Percentiles rank a stretch among this genome's conserved stretches.
Conservation (phyloP, 1,140 invertebrate species). For the Drosophila equinoxialis region DNA sequence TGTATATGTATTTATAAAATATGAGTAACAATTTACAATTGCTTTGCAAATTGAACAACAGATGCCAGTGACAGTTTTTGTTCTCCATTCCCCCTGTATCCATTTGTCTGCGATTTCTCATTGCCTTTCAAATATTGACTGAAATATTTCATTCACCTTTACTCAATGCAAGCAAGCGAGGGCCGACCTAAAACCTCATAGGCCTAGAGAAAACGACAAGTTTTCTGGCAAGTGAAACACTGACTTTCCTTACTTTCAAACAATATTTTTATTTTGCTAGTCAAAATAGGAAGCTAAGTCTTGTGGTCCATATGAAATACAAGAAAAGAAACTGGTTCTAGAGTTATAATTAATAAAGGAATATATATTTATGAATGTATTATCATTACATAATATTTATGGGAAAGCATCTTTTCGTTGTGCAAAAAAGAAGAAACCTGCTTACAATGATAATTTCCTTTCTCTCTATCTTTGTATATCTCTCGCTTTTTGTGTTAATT, state of each 20-base stretch:
- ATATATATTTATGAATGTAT: too few relatives aligned
- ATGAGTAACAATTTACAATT: slow-evolving; percentile 68
- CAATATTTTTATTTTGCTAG: too few relatives aligned
- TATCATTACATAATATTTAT: too few relatives aligned
- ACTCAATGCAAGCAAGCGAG: background rate
- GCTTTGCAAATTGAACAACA: slow-evolving; percentile 56
- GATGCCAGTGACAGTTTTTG: slow-evolving; percentile 59
- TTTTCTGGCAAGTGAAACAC: too few relatives aligned
- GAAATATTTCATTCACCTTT: slow-evolving; percentile 57
- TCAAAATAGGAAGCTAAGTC: too few relatives aligned
- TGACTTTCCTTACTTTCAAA: too few relatives aligned
- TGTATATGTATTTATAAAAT: slow-evolving; percentile 34
- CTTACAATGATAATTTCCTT: slow-evolving; percentile 57
- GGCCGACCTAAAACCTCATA: background rate
- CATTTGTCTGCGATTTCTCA: slow-evolving; percentile 6
- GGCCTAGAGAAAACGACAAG: too few relatives aligned
- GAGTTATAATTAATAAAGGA: too few relatives aligned
- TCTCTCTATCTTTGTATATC: background rate
- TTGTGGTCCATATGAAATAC: too few relatives aligned
- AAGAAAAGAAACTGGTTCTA: too few relatives aligned
- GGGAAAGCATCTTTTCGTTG: slow-evolving; percentile 6
- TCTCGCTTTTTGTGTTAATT: slow-evolving; percentile 64
- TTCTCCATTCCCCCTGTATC: background rate
- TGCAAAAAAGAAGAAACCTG: slow-evolving; percentile 46
- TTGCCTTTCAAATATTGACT: slow-evolving; percentile 35